phyloP scores from a whole-genome alignment of 2,888 invertebrate genomes.

The Sepioteuthis lessoniana region DNA sequence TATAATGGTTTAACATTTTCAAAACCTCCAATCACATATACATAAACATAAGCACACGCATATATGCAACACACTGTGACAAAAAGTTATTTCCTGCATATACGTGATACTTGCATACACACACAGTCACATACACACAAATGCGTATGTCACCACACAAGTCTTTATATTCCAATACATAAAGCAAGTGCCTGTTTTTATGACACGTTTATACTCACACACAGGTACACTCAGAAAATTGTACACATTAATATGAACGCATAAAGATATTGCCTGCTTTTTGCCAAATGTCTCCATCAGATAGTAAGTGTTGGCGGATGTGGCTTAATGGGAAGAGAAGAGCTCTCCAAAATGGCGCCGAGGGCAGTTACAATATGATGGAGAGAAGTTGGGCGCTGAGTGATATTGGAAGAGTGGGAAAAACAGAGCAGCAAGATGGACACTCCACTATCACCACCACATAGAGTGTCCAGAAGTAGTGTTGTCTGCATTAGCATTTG shows the following conservation, averaged over 20 bases:
- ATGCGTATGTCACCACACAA: not conserved
- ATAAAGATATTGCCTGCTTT: not conserved
- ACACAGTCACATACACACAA: no score
- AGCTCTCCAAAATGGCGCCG: not conserved
- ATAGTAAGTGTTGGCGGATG: not conserved
- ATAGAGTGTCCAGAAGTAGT: not conserved
- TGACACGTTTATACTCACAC: not conserved
- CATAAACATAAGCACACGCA: no score
- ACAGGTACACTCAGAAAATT: not conserved
- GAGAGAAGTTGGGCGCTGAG: not conserved
- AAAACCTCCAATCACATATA: no score
- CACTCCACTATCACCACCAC: not conserved
- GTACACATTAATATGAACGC: not conserved
- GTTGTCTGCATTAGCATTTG: slow-evolving; percentile 23
- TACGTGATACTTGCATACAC: no score
- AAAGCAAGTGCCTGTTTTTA: not conserved
- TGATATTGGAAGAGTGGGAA: not conserved
- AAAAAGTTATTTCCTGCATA: no score
- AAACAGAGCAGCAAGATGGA: not conserved
- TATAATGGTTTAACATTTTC: no score
- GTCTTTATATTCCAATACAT: not conserved
- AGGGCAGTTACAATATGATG: not conserved
- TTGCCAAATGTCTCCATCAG: not conserved
- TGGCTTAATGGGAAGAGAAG: not conserved
- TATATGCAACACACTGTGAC: no score